phyloP scores from a whole-genome alignment of 2,113 vertebrate species.

The Microtus oregoni region DNA sequence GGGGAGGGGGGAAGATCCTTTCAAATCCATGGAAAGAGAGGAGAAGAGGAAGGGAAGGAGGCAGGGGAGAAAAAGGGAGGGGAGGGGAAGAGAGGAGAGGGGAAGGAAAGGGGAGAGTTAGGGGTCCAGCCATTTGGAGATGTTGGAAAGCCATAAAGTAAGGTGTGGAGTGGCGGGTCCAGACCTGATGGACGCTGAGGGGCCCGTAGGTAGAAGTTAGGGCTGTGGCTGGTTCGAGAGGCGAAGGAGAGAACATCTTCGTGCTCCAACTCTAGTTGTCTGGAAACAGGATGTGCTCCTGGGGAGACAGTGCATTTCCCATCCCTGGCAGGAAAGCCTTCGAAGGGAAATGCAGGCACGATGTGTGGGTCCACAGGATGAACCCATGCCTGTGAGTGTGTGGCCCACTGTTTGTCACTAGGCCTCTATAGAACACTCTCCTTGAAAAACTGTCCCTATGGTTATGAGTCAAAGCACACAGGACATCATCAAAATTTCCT shows the following conservation, averaged over 20 bases:
- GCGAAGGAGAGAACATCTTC: background rate
- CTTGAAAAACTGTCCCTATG: conserved; percentile 21
- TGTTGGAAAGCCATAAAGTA: background rate
- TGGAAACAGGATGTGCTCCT: background rate
- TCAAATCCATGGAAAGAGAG: background rate
- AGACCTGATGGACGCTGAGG: background rate
- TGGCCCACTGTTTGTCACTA: background rate
- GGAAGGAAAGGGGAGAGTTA: background rate
- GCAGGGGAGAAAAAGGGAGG: background rate
- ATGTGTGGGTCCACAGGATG: background rate
- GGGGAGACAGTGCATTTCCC: background rate
- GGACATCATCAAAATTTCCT: conserved; percentile 18
- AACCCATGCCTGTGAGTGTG: background rate
- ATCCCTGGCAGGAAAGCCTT: background rate
- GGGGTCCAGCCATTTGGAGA: background rate
- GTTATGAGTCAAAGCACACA: conserved; percentile 29
- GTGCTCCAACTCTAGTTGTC: background rate
- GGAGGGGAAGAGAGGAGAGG: background rate
- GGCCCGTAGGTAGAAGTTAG: background rate
- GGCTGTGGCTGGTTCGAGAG: background rate
- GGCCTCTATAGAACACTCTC: background rate
- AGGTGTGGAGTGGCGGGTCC: background rate
- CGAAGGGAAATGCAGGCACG: background rate
- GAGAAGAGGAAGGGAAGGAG: background rate
- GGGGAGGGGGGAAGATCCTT: background rate